Conservation (phyloP, 2,113 vertebrate genomes). For the Tragelaphus imberbis region DNA sequence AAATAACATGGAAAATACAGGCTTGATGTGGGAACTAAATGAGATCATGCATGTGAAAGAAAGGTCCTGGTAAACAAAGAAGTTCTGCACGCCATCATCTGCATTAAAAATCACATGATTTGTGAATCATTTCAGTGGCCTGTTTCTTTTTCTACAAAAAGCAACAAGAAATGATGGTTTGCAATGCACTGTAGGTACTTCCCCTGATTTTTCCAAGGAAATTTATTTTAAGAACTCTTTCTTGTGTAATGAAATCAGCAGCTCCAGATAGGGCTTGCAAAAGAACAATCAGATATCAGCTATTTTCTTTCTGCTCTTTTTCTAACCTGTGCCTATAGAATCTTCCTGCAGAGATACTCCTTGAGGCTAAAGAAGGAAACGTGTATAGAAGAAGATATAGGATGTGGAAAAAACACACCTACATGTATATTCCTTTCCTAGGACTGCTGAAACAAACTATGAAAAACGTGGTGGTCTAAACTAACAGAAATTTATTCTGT, state of each 20-base stretch:
- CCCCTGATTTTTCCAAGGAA: constrained; percentile 24
- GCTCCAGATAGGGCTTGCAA: not conserved
- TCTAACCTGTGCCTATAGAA: not conserved
- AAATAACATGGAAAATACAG: not conserved
- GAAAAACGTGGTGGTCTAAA: not conserved
- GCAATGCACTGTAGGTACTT: not conserved
- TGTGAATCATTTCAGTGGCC: not conserved
- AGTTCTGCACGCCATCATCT: not conserved
- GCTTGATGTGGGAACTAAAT: not conserved
- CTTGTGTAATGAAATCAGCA: not conserved
- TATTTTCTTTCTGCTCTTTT: not conserved
- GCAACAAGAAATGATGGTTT: not conserved
- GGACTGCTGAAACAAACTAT: not conserved
- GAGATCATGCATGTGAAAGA: not conserved
- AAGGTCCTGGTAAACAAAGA: constrained; percentile 19
- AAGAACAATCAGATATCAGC: not conserved
- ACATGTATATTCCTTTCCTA: not conserved
- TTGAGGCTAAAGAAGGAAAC: not conserved
- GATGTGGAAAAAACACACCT: not conserved
- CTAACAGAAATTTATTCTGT: not conserved
- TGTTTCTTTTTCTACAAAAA: not conserved
- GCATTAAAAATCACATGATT: constrained; percentile 4
- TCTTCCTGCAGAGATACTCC: not conserved
- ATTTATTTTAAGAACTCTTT: constrained; percentile 35
- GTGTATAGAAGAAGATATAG: not conserved